phyloP scores from a whole-genome alignment of 2,797 vertebrate genomes.

The Psittacula derbiana region DNA sequence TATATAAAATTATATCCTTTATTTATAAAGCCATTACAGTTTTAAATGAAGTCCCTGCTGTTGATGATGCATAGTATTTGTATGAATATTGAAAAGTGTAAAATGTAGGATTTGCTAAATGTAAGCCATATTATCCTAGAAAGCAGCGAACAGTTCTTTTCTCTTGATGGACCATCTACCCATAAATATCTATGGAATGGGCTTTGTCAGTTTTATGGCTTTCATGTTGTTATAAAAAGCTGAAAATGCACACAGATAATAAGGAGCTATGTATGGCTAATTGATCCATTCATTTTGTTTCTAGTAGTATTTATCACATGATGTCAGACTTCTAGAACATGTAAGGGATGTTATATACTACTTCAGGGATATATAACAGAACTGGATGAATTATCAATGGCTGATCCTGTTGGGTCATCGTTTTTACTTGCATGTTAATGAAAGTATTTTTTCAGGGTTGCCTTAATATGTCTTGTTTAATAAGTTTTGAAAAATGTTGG shows the following conservation, averaged over 20 bases:
- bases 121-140: not conserved
- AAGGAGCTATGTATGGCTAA: not conserved
- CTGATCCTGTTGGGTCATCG: not conserved
- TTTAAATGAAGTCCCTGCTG: not conserved
- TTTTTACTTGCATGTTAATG: not conserved
- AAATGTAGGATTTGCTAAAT: not conserved
- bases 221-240: conserved; percentile 55
- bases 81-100: not conserved
- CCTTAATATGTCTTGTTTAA: not conserved
- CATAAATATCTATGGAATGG: conserved; percentile 33
- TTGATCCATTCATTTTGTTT: not conserved
- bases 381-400: not conserved
- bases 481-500: not conserved
- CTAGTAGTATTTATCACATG: not conserved
- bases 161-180: conserved; percentile 21
- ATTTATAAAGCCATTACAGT: not conserved
- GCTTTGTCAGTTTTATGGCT: conserved; percentile 62
- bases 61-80: not conserved
- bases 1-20: not conserved
- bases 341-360: not conserved
- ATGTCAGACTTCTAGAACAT: conserved; percentile 31
- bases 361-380: not conserved
- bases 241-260: conserved; percentile 48
- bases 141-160: conserved; percentile 13
- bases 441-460: not conserved